A percentile compares a stretch with the other conserved stretches of the same genome.
These are phyloP conservation scores for Lutjanus erythropterus DNA, from an alignment of 2,113 vertebrate genomes.

Conservation along the genomic window DNA sequence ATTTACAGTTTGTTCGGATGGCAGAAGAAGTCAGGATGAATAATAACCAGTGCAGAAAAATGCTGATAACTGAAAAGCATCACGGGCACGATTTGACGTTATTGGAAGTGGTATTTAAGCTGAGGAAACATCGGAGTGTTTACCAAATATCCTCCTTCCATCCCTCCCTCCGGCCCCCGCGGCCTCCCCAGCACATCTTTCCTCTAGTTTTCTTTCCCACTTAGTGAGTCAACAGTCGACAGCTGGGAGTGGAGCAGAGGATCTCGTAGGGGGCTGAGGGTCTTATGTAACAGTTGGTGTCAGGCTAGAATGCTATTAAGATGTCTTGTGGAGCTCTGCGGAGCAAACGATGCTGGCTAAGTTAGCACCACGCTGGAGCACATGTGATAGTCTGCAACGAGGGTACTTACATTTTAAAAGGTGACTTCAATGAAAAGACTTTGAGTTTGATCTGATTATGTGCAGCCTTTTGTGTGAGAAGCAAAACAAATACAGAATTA, in stretches of 20 bases:
- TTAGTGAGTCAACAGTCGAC: conserved; percentile 68
- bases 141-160: conserved; percentile 45
- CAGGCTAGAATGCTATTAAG: conserved; percentile 66
- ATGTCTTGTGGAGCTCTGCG: conserved; percentile 57
- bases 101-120: conserved; percentile 45
- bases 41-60: conserved; percentile 28
- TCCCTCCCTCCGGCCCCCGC: conserved; percentile 25
- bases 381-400: conserved; percentile 15
- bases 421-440: neutral
- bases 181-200: conserved; percentile 41
- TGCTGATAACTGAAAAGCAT: conserved; percentile 59
- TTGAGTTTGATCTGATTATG: conserved; percentile 18
- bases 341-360: conserved; percentile 17
- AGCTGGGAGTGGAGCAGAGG: conserved; percentile 56
- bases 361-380: conserved; percentile 3
- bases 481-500: neutral
- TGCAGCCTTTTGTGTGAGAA: neutral
- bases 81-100: conserved; percentile 24
- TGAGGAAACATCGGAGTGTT: conserved; percentile 55
- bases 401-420: conserved; percentile 6
- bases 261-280: conserved; percentile 46
- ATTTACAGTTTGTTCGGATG: conserved; percentile 61
- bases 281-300: conserved; percentile 65
- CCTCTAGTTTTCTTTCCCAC: conserved; percentile 45
- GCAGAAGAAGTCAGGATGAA: conserved; percentile 50